Percentiles rank a stretch among this genome's conserved stretches.
These are phyloP conservation scores for Drosophila leonis DNA, from an alignment of 2,888 invertebrate genomes.

Conservation along the genomic window DNA sequence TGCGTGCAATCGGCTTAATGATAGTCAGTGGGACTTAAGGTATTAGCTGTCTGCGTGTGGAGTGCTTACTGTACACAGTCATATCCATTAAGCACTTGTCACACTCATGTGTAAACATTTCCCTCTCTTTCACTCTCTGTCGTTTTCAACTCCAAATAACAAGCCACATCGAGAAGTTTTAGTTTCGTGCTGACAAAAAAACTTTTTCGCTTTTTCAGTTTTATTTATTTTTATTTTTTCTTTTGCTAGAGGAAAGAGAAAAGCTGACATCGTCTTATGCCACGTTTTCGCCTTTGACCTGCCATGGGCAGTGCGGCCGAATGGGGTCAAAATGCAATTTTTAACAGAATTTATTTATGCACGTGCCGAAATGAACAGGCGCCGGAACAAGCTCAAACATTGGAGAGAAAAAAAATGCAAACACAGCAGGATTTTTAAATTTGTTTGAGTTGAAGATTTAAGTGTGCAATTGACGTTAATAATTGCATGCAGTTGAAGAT, in stretches of 20 bases:
- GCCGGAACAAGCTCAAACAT: background rate
- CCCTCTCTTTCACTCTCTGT: background rate
- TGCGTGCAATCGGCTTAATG: conserved; percentile 18
- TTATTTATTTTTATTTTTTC: background rate
- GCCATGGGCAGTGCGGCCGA: conserved; percentile 38
- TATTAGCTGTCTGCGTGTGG: conserved; percentile 15
- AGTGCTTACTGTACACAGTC: conserved; percentile 13
- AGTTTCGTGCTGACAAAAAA: conserved; percentile 33
- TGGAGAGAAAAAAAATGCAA: conserved; percentile 6
- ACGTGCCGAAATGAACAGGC: conserved; percentile 42
- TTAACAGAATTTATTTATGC: conserved; percentile 50
- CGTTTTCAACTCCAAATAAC: conserved; percentile 12
- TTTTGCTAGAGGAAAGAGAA: background rate
- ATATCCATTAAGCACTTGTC: conserved; percentile 41
- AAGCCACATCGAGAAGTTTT: conserved; percentile 26
- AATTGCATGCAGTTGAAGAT: background rate
- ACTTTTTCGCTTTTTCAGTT: conserved; percentile 28
- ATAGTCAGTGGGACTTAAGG: conserved; percentile 18
- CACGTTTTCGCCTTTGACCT: conserved; percentile 36
- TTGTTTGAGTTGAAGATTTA: background rate
- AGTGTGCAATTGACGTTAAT: background rate
- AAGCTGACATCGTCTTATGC: conserved; percentile 30
- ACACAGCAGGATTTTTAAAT: conserved; percentile 5
- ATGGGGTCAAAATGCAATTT: conserved; percentile 51
- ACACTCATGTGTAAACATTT: conserved; percentile 17